A percentile compares a stretch with the other conserved stretches of the same genome.
Evolutionary conservation across 2,113 vertebrate genomes (phyloP).

Genomic region (Rynchops niger): DNA sequence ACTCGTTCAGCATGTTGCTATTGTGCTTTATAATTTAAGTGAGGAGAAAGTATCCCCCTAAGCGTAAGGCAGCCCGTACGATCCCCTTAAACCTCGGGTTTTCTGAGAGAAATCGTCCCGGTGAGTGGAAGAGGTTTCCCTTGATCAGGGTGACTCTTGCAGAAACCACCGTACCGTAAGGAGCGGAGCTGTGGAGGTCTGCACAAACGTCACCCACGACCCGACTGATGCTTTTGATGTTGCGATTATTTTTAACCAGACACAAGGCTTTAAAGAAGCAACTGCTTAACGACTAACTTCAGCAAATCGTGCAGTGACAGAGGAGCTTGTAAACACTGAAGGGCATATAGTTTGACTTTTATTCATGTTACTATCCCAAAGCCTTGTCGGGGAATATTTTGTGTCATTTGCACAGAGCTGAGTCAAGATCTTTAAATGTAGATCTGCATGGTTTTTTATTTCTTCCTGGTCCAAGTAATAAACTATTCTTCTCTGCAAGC

Average conservation of each 20-base stretch:
- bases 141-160: rapidly evolving
- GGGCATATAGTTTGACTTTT: not conserved
- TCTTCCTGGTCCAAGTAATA: too few relatives aligned
- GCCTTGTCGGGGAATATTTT: not conserved
- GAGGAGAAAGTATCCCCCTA: not conserved
- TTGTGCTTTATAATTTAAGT: not conserved
- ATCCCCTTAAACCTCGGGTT: rapidly evolving
- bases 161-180: rapidly evolving
- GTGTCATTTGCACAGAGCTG: not conserved
- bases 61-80: rapidly evolving
- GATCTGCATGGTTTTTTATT: not conserved
- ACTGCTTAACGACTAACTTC: not conserved
- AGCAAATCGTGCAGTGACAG: not conserved
- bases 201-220: not conserved
- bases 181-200: too few relatives aligned
- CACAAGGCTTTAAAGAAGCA: not conserved
- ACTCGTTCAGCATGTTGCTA: rapidly evolving
- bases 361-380: not conserved
- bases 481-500: not conserved
- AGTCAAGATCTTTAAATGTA: not conserved
- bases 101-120: not conserved
- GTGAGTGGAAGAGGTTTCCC: not conserved
- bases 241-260: not conserved
- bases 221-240: rapidly evolving
- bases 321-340: not conserved